Conservation (phyloP, 2,888 invertebrate genomes). For the Hedya salicella region DNA sequence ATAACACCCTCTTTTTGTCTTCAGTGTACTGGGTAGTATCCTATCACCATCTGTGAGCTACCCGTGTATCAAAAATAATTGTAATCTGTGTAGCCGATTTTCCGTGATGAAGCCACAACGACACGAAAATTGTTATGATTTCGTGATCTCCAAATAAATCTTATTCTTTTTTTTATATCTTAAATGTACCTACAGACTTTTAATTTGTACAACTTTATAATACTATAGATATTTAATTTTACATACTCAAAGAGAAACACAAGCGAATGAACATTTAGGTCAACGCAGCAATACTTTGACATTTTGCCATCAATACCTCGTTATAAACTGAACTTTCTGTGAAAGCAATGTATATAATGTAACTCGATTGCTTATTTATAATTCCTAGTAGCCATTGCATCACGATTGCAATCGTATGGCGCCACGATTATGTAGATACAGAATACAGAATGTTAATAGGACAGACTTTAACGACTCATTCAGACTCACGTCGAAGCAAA, state of each 20-base stretch:
- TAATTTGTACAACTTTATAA: no score
- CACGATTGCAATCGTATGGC: slow-evolving; percentile 13
- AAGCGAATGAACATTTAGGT: slow-evolving; percentile 19
- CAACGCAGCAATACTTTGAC: slow-evolving; percentile 23
- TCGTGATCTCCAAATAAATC: no score
- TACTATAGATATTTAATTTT: no score
- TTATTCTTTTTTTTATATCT: no score
- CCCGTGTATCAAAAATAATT: no score
- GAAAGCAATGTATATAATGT: slow-evolving; percentile 24
- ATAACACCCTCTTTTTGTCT: no score
- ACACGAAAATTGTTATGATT: no score
- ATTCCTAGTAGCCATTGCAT: slow-evolving; percentile 29
- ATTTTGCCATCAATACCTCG: slow-evolving; percentile 18
- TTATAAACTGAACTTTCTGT: slow-evolving; percentile 25
- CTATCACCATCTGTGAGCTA: no score
- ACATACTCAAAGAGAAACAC: background rate
- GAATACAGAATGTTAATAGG: slow-evolving; percentile 28
- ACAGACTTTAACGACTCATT: slow-evolving; percentile 20
- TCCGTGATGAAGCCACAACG: no score
- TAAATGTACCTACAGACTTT: no score
- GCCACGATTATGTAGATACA: slow-evolving; percentile 6
- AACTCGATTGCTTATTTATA: slow-evolving; percentile 31
- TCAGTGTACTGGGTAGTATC: no score
- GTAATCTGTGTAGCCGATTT: no score
- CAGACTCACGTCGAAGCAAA: slow-evolving; percentile 2